phyloP scores from a whole-genome alignment of 2,797 vertebrate species.

The Acanthurus tractus region DNA sequence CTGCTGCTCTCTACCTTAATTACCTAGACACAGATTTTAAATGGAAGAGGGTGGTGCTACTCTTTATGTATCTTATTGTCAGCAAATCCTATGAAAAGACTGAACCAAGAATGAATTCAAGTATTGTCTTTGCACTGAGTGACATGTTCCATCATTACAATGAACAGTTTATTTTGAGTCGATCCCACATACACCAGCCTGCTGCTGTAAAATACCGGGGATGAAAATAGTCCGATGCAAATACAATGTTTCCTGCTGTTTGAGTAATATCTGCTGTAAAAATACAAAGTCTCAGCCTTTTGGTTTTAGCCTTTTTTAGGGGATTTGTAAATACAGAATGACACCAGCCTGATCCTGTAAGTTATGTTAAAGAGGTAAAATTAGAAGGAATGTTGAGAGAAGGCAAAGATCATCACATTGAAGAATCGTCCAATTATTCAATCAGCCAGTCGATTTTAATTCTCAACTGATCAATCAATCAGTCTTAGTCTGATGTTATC shows the following conservation, averaged over 20 bases:
- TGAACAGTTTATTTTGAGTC: conserved; percentile 5
- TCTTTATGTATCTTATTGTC: conserved; percentile 20
- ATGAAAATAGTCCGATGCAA: conserved; percentile 5
- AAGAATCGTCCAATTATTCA: conserved; percentile 34
- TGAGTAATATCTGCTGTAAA: neutral
- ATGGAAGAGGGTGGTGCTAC: conserved; percentile 25
- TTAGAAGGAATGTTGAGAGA: conserved; percentile 38
- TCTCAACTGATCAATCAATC: neutral
- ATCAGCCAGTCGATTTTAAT: neutral
- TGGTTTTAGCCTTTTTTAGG: conserved; percentile 20
- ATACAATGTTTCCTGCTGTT: neutral
- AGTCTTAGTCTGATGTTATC: neutral
- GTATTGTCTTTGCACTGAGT: neutral
- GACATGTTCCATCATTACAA: conserved; percentile 12
- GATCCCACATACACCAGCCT: neutral
- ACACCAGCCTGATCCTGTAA: conserved; percentile 23
- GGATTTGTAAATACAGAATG: conserved; percentile 28
- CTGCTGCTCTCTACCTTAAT: neutral
- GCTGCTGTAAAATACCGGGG: neutral
- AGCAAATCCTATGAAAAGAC: conserved; percentile 46
- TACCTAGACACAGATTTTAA: conserved; percentile 15
- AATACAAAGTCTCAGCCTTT: conserved; percentile 12
- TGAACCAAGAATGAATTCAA: conserved; percentile 27
- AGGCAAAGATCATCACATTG: conserved; percentile 46
- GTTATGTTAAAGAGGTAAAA: conserved; percentile 4